A percentile compares a stretch with the other conserved stretches of the same genome.
Evolutionary conservation across 2,797 vertebrate genomes (phyloP).

Genomic region (Pseudochirops cupreus): DNA sequence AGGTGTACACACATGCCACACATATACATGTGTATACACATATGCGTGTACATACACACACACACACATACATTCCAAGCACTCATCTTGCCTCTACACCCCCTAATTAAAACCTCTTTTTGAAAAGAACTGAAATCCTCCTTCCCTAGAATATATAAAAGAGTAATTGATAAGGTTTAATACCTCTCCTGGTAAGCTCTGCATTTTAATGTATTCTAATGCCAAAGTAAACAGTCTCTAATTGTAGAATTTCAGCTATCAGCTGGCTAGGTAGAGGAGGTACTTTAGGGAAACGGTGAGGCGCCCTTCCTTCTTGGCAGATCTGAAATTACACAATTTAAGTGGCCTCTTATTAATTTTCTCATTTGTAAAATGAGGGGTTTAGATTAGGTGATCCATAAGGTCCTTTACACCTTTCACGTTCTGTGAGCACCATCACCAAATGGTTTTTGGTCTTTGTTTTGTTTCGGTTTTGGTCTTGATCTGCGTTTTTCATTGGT

Average conservation of each 20-base stretch:
- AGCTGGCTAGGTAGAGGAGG: conserved; percentile 26
- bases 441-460: not conserved
- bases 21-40: too few relatives aligned
- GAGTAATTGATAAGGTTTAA: not conserved
- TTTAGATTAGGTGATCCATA: not conserved
- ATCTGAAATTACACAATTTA: conserved; percentile 63
- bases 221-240: conserved; percentile 15
- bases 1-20: too few relatives aligned
- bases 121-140: not conserved
- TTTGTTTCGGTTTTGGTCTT: not conserved
- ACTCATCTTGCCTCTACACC: not conserved
- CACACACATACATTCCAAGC: not conserved
- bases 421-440: not conserved
- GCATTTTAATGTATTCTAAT: conserved; percentile 31
- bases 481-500: not conserved
- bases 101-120: conserved; percentile 5
- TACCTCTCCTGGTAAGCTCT: not conserved
- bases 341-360: conserved; percentile 56
- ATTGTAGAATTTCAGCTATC: conserved; percentile 33
- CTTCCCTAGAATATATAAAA: not conserved
- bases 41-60: not conserved
- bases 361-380: not conserved
- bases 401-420: not conserved
- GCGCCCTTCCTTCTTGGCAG: conserved; percentile 50
- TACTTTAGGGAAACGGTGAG: conserved; percentile 60